A percentile compares a stretch with the other conserved stretches of the same genome.
phyloP scores from a whole-genome alignment of 1,140 invertebrate species.

The Penaeus japonicus region DNA sequence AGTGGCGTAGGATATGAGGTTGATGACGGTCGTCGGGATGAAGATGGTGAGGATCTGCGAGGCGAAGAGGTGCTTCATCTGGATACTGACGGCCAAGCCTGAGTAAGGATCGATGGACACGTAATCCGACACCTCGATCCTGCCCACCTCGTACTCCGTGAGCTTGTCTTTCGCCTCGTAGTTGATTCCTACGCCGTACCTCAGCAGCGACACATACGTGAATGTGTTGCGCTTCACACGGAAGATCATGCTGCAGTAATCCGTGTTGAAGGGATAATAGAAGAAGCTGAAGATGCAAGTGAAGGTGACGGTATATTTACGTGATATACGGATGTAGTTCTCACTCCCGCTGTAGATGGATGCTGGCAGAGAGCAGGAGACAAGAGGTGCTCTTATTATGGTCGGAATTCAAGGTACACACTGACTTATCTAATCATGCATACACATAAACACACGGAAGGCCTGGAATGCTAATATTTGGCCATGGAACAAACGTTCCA shows the following conservation, averaged over 20 bases:
- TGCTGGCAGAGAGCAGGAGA: conserved; percentile 11
- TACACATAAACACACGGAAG: no score
- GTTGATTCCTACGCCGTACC: conserved; percentile 27
- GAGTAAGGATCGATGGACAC: no score
- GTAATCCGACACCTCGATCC: no score
- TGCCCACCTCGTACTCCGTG: background rate
- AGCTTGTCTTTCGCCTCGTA: conserved; percentile 26
- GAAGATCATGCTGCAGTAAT: conserved; percentile 57
- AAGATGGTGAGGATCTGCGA: conserved; percentile 32
- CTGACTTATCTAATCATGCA: no score
- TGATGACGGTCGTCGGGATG: conserved; percentile 19
- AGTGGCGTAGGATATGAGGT: conserved; percentile 11
- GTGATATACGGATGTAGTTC: conserved; percentile 39
- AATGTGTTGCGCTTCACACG: conserved; percentile 48
- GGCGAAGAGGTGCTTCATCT: background rate
- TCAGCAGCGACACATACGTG: conserved; percentile 33
- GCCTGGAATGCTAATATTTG: no score
- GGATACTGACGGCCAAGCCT: background rate
- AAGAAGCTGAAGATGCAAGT: conserved; percentile 53
- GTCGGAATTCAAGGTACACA: no score
- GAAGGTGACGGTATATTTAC: conserved; percentile 53
- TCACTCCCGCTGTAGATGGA: conserved; percentile 37
- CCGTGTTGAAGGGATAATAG: conserved; percentile 58
- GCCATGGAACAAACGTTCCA: no score
- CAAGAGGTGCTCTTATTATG: no score